Base-by-base conservation (phyloP, 1,140 invertebrate species). In the Ridgeia piscesae region DNA sequence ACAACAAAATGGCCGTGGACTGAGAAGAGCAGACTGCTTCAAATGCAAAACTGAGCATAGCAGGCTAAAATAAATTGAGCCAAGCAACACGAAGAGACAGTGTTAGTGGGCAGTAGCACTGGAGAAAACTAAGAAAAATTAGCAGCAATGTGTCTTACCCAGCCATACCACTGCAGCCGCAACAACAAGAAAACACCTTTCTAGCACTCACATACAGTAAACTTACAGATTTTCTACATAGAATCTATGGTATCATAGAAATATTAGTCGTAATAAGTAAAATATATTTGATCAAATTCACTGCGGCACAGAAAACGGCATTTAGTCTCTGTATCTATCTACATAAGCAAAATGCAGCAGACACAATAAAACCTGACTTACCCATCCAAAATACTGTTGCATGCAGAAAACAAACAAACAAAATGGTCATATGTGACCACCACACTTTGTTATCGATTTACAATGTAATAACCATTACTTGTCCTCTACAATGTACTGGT, bases 311-410 rank as follows among this genome's bases (percentile, higher is more conserved):
- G 27, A 77, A 77, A 77, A 17, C 11, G 27, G 58, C 17, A 4
- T 77, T 0, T 77, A 77, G 11, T 27, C 58, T 77, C 14, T 77
- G 11, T 27, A 77, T 21, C 0, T 9, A 77, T 77, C 58, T 31
- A 77, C 14, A 77, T 77, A 77, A 14, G 58, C 58, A 2, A 77
- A 0, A 77, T 77, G 58, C 27, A 31, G 11, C 27, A 77, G 58
- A 21, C 11, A 77, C 58, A 4, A 77, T 77, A 21, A 77, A 77
- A 31, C 27, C 27, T 77, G 58, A 77, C 58, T 77, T 77, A 77
- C 58, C 58, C 58, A 77, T 77, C 58, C 58, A 77, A 77, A 77
- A 77, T 77, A 77, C 58, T 77, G 58, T 77, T 77, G 58, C 58
- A 31, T 77, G 58, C 58, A 77, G 58, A 77, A 4, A 77, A 9